Percentiles rank a stretch among this genome's conserved stretches.
Conservation (phyloP, 2,797 vertebrate genomes). For the Takifugu rubripes region DNA sequence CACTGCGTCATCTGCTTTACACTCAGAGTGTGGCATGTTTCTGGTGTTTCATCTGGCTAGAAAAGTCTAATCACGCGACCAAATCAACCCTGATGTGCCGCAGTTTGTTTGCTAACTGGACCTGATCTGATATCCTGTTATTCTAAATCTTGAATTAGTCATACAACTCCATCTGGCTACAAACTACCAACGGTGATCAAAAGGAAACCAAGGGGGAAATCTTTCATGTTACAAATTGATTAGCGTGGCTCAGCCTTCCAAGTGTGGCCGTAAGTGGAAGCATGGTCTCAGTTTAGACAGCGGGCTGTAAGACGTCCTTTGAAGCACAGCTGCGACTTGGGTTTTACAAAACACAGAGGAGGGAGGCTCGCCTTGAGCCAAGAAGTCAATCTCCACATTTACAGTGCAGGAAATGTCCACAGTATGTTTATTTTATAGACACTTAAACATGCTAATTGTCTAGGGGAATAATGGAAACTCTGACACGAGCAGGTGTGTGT, state of each 20-base stretch:
- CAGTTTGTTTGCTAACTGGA: too few species aligned
- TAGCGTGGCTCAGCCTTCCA: conserved; percentile 8
- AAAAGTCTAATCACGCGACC: too few species aligned
- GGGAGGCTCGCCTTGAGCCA: conserved; percentile 32
- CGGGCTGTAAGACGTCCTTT: conserved; percentile 54
- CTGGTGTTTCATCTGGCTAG: too few species aligned
- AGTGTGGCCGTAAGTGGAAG: conserved; percentile 41
- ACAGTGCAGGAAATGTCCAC: conserved; percentile 41
- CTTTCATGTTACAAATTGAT: conserved; percentile 15
- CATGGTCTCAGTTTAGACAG: conserved; percentile 40
- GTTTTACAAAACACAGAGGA: conserved; percentile 13
- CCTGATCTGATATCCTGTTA: neutral
- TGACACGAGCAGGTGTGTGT: conserved; percentile 25
- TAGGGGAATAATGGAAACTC: neutral
- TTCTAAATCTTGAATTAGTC: neutral
- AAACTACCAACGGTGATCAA: neutral
- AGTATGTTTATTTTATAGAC: conserved; percentile 29
- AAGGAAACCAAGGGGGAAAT: neutral
- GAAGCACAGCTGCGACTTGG: conserved; percentile 61
- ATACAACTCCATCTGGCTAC: neutral
- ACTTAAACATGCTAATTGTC: conserved; percentile 13
- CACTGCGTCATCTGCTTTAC: too few species aligned
- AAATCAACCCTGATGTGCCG: too few species aligned
- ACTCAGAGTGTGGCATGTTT: too few species aligned
- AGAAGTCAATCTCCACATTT: conserved; percentile 38